These are phyloP conservation scores for Drosophila tani DNA, from an alignment of 1,140 invertebrate genomes.

Conservation along the genomic window DNA sequence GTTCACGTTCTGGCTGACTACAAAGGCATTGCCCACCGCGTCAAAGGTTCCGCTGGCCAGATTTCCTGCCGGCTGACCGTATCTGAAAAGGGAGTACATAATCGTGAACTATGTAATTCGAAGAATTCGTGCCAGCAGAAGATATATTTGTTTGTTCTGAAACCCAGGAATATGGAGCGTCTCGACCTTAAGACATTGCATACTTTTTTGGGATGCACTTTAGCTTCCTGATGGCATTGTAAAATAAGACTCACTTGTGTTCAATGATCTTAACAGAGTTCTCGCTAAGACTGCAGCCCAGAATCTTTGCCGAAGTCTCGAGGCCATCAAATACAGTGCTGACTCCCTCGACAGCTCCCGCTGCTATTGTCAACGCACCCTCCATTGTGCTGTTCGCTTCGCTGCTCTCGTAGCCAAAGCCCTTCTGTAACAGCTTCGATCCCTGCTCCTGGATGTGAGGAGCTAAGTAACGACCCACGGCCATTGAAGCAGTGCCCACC, in stretches of 20 bases:
- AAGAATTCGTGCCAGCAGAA: no score
- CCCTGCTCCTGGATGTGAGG: constrained; percentile 89
- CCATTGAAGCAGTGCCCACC: constrained; percentile 88
- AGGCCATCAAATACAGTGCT: constrained; percentile 88
- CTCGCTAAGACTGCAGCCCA: constrained; percentile 88
- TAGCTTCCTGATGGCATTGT: no score
- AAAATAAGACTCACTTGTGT: constrained; percentile 86
- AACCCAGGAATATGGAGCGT: not conserved
- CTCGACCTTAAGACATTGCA: not conserved
- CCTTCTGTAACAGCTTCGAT: constrained; percentile 86
- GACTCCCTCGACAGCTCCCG: constrained; percentile 89
- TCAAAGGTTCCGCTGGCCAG: constrained; percentile 87
- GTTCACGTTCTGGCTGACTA: constrained; percentile 87
- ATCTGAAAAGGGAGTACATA: constrained; percentile 84
- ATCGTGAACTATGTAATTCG: constrained; percentile 18
- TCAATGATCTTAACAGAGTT: constrained; percentile 90
- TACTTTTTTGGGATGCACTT: not conserved
- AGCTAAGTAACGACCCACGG: constrained; percentile 87
- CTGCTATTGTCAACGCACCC: constrained; percentile 88
- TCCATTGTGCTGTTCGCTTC: constrained; percentile 87
- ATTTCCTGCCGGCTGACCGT: constrained; percentile 87
- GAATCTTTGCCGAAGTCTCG: constrained; percentile 88
- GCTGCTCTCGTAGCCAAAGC: constrained; percentile 85
- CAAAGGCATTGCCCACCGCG: constrained; percentile 88
- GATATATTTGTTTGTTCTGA: no score